Evolutionary conservation across 2,797 vertebrate genomes (phyloP), one percentile per base, ranked within the genome.

Genomic region (Crenichthys baileyi): DNA sequence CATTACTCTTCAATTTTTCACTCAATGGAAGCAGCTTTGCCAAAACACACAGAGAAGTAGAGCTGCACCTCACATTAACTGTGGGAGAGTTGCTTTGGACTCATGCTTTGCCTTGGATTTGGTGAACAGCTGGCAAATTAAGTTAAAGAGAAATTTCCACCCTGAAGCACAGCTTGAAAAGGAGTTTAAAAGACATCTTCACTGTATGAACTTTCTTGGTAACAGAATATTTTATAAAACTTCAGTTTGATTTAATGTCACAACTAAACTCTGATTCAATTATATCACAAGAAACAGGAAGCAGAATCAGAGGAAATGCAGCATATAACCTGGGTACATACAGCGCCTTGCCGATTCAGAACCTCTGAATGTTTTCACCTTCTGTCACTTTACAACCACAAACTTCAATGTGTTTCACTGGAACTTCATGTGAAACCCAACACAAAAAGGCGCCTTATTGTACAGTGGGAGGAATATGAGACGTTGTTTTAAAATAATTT

Each of bases 31-130:
- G 76, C 65, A 1, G 8, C 15, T 0, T 16, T 77, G 91, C 92
- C 91, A 92, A 91, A 90, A 88, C 84, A 88, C 80, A 87, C 46
- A 55, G 24, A 81, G 81, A 83, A 79, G 84, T 79, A 90, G 85
- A 83, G 85, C 39, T 86, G 85, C 84, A 89, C 81, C 83, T 89
- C 85, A 65, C 71, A 82, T 87, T 85, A 86, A 78, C 81, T 61
- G 74, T 55, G 80, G 80, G 77, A 73, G 84, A 85, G 79, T 81
- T 87, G 79, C 86, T 76, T 77, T 84, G 83, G 84, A 87, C 83
- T 89, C 82, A 84, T 26, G 36, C 51, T 82, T 83, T 75, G 36
- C 63, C 75, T 81, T n/a, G 68, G 77, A 84, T 46, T 85, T 74
- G 81, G 50, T 53, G 51, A 79, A 75, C 75, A 85, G 84, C 82